Conservation (phyloP, 2,113 vertebrate genomes). For the Azemiops feae region DNA sequence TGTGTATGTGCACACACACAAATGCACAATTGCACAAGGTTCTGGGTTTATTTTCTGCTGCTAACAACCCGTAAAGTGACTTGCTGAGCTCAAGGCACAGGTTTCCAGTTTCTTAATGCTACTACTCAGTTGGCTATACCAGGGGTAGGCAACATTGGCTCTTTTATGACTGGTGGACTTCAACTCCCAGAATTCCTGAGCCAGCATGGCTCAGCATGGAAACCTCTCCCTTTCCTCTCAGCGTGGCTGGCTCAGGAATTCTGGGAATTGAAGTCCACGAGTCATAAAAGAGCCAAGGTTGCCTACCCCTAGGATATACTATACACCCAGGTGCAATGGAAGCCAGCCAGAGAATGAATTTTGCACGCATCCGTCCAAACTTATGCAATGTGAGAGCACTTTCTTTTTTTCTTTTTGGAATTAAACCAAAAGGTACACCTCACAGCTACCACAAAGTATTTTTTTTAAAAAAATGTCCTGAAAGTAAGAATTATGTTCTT, state of each 20-base stretch:
- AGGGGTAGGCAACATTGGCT: too few relatives aligned
- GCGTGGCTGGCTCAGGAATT: too few relatives aligned
- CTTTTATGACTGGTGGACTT: too few relatives aligned
- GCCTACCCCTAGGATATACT: too few relatives aligned
- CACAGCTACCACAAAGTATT: background rate
- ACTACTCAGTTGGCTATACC: constrained; percentile 35
- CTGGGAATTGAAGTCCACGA: too few relatives aligned
- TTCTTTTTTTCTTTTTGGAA: background rate
- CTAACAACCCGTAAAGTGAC: constrained; percentile 45
- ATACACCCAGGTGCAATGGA: constrained; percentile 44
- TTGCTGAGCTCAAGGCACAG: constrained; percentile 24
- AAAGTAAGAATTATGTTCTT: background rate
- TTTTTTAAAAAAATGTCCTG: background rate
- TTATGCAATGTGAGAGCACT: background rate
- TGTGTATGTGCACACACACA: background rate
- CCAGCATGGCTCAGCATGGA: too few relatives aligned
- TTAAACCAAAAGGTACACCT: background rate
- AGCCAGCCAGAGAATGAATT: constrained; percentile 23
- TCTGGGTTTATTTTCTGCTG: constrained; percentile 53
- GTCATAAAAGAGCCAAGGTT: too few relatives aligned
- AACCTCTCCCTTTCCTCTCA: too few relatives aligned
- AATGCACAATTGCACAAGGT: constrained; percentile 55
- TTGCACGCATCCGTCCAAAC: constrained; percentile 7
- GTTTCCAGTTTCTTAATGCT: constrained; percentile 51
- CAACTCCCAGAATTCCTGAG: too few relatives aligned